Conservation (phyloP, 2,888 invertebrate genomes). For the Drosophila mimetica region DNA sequence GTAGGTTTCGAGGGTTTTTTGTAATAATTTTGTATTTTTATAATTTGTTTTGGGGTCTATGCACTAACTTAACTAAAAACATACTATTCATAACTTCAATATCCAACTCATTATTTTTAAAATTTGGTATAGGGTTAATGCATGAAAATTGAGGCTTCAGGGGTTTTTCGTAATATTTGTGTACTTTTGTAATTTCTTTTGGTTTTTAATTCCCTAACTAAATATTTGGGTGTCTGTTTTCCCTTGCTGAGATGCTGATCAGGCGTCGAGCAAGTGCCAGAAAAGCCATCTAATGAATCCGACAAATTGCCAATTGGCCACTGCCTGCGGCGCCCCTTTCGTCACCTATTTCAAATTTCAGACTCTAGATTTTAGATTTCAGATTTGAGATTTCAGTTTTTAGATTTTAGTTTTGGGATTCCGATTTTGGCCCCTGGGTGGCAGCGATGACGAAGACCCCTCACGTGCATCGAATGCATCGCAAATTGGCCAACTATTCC, state of each 20-base stretch:
- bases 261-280: slow-evolving; percentile 9
- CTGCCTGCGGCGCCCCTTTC: slow-evolving; percentile 26
- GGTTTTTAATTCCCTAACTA: neutral
- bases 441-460: slow-evolving; percentile 17
- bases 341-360: slow-evolving; percentile 4
- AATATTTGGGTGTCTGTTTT: neutral
- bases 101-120: too few species aligned
- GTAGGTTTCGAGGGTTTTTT: too few species aligned
- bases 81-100: too few species aligned
- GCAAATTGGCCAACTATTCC: slow-evolving; percentile 17
- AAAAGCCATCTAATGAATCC: slow-evolving; percentile 33
- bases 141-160: too few species aligned
- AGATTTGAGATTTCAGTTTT: neutral
- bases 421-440: neutral
- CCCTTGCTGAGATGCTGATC: slow-evolving; percentile 6
- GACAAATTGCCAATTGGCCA: slow-evolving; percentile 49
- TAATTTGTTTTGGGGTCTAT: too few species aligned
- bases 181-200: neutral
- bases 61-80: too few species aligned
- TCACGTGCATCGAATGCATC: slow-evolving; percentile 20
- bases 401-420: neutral
- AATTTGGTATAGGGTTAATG: too few species aligned
- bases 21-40: too few species aligned
- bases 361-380: neutral
- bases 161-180: neutral